These are phyloP conservation scores for Thalassophryne amazonica DNA, from an alignment of 2,797 vertebrate species.

Conservation along the genomic window DNA sequence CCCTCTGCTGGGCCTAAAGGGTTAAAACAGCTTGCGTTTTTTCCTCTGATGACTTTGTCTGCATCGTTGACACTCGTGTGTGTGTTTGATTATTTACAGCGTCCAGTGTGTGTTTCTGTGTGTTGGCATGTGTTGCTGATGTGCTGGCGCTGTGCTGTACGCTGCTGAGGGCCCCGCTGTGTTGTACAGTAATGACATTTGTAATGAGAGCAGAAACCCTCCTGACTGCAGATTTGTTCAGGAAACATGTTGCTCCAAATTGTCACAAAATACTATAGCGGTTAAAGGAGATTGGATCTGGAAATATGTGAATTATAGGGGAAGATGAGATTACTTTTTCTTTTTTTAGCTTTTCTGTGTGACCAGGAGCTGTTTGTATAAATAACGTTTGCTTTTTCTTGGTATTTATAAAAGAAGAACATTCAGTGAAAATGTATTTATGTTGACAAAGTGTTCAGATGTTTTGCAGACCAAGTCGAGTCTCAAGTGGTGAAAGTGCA, in stretches of 20 bases:
- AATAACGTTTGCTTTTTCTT: no score
- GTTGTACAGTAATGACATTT: slow-evolving; percentile 38
- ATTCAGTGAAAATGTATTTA: no score
- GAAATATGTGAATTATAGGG: slow-evolving; percentile 1
- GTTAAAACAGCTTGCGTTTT: slow-evolving; percentile 49
- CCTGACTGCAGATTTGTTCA: slow-evolving; percentile 2
- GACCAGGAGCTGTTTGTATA: no score
- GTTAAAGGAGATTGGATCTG: slow-evolving; percentile 12
- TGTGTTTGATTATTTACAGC: not conserved
- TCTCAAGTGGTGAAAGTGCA: no score
- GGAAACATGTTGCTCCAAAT: slow-evolving; percentile 8
- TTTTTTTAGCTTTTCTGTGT: slow-evolving; percentile 1
- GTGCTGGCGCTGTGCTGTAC: not conserved
- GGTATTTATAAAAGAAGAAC: no score
- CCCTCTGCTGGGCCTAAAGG: no score
- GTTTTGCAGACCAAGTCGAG: no score
- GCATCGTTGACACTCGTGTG: not conserved
- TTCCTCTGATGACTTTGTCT: slow-evolving; percentile 31
- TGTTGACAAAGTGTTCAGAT: no score
- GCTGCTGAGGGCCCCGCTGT: not conserved
- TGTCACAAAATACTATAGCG: not conserved
- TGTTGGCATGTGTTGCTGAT: slow-evolving; percentile 1
- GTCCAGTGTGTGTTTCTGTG: slow-evolving; percentile 15
- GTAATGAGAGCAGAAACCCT: slow-evolving; percentile 18
- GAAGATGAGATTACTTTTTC: not conserved